Percentiles rank a stretch among this genome's conserved stretches.
phyloP scores from a whole-genome alignment of 2,113 vertebrate species.

The Microcebus murinus region DNA sequence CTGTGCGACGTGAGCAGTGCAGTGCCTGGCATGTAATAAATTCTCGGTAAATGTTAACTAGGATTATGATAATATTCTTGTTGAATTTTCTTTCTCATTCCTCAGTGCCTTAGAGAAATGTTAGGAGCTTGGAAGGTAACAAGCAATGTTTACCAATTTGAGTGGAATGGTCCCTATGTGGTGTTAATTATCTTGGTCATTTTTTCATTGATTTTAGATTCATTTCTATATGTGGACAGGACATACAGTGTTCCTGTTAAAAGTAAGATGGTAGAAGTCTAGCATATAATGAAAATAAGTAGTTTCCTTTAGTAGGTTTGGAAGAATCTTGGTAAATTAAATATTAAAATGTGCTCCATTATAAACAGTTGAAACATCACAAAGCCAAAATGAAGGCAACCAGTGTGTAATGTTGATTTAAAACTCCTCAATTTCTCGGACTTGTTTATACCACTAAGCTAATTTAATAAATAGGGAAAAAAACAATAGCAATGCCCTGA shows the following conservation, averaged over 20 bases:
- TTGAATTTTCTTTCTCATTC: neutral
- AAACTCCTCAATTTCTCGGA: neutral
- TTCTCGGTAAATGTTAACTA: neutral
- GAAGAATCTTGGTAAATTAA: conserved; percentile 18
- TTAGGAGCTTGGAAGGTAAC: neutral
- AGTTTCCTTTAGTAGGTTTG: neutral
- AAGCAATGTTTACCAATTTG: neutral
- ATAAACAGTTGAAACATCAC: neutral
- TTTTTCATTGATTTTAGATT: neutral
- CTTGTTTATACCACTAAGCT: neutral
- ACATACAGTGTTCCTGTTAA: neutral
- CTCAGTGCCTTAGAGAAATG: neutral
- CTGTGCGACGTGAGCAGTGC: rapidly evolving
- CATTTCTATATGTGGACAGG: neutral
- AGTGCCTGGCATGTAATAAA: neutral
- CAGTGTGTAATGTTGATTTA: neutral
- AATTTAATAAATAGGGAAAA: neutral
- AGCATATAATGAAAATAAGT: no score
- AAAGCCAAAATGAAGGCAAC: conserved; percentile 32
- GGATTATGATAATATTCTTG: neutral
- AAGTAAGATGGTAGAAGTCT: conserved; percentile 1
- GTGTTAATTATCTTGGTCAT: neutral
- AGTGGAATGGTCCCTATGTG: neutral
- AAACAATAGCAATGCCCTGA: neutral
- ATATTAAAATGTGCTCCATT: neutral